Percentiles rank a stretch among this genome's conserved stretches.
Evolutionary conservation across 2,888 invertebrate genomes (phyloP).

Genomic region (Lasioglossum pauxillum): DNA sequence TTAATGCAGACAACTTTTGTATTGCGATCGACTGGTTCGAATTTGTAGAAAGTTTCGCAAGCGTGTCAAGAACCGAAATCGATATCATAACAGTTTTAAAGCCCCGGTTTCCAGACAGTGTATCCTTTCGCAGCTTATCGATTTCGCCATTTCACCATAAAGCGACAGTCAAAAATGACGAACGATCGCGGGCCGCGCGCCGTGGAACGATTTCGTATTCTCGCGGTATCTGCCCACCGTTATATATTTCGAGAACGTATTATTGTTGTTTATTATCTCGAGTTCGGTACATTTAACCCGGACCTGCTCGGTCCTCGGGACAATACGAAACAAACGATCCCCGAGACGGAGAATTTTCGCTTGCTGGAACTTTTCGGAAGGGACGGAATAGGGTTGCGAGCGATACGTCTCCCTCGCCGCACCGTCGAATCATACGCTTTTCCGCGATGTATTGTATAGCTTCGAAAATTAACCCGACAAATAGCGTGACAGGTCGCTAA

Average conservation of each 20-base stretch:
- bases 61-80: background rate
- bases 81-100: background rate
- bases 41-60: background rate
- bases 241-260: conserved; percentile 79
- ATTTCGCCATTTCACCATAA: conserved; percentile 54
- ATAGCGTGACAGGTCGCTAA: background rate
- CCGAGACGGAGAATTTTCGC: conserved; percentile 64
- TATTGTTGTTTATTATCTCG: conserved; percentile 81
- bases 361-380: conserved; percentile 43
- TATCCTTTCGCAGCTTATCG: conserved; percentile 65
- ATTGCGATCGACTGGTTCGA: background rate
- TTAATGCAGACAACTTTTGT: too few species aligned
- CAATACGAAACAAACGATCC: conserved; percentile 57
- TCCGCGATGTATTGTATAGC: background rate
- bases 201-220: conserved; percentile 74
- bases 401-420: background rate
- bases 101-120: background rate
- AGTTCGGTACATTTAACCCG: conserved; percentile 81
- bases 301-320: conserved; percentile 72
- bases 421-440: background rate
- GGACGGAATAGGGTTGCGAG: conserved; percentile 43
- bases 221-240: conserved; percentile 72
- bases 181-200: conserved; percentile 67
- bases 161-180: conserved; percentile 70
- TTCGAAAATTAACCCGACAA: background rate